Conservation (phyloP, 37 sponge, comb jelly and placozoan species). For the Cliona cf. orientalis region DNA sequence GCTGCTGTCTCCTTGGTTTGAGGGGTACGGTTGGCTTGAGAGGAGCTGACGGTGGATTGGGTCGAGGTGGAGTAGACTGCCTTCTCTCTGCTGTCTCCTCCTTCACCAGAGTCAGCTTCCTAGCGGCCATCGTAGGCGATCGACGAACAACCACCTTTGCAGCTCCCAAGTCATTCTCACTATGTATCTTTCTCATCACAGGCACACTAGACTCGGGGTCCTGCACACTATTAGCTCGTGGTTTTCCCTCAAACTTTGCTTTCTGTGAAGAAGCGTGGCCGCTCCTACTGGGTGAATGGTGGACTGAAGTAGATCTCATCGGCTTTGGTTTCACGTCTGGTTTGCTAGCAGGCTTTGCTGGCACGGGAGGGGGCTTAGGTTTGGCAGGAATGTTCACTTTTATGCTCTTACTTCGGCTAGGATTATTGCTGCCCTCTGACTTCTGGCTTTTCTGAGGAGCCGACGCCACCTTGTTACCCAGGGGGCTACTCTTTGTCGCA, state of each 20-base stretch:
- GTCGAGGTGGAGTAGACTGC: neutral
- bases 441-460: neutral
- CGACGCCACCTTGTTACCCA: too few relatives aligned
- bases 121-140: too few relatives aligned
- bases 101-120: neutral
- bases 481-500: slow-evolving; percentile 4
- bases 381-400: neutral
- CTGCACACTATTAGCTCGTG: too few relatives aligned
- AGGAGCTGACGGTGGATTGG: neutral
- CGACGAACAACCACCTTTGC: too few relatives aligned
- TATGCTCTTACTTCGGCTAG: neutral
- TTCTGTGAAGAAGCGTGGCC: too few relatives aligned
- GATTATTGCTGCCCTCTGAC: too few relatives aligned
- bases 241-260: too few relatives aligned
- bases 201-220: neutral
- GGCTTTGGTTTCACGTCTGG: slow-evolving; percentile 24
- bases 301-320: neutral
- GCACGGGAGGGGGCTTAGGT: slow-evolving; percentile 34
- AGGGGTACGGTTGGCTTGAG: neutral
- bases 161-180: neutral
- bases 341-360: slow-evolving; percentile 13
- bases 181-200: neutral
- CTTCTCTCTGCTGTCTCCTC: neutral
- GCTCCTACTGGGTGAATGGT: neutral
- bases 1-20: neutral